phyloP scores from a whole-genome alignment of 2,888 invertebrate genomes.

The Drosophila paramelanica region DNA sequence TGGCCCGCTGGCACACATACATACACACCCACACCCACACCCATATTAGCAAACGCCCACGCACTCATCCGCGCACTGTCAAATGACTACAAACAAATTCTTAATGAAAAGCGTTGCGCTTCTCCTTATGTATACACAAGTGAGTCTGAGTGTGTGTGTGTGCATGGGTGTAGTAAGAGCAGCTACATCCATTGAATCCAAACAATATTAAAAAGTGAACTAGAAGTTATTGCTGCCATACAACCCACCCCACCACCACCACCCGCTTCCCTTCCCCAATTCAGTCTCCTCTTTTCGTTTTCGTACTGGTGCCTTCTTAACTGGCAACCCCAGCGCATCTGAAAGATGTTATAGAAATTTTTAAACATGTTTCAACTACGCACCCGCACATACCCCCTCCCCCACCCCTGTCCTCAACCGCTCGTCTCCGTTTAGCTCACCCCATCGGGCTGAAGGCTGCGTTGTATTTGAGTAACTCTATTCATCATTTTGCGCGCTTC shows the following conservation, averaged over 20 bases:
- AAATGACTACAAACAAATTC: slow-evolving; percentile 66
- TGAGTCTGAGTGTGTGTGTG: background rate
- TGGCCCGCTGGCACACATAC: slow-evolving; percentile 11
- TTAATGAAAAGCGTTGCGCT: slow-evolving; percentile 69
- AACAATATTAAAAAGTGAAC: slow-evolving; percentile 77
- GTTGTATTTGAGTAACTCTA: slow-evolving; percentile 76
- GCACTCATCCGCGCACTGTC: slow-evolving; percentile 38
- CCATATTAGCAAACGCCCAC: slow-evolving; percentile 17
- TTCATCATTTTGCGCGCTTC: slow-evolving; percentile 76
- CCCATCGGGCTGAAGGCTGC: slow-evolving; percentile 18
- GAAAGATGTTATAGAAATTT: slow-evolving; percentile 76
- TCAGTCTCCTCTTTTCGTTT: background rate
- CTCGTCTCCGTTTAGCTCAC: background rate
- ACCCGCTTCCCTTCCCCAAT: background rate
- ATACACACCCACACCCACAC: too few species aligned
- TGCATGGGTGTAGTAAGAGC: slow-evolving; percentile 1
- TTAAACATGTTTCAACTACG: slow-evolving; percentile 79
- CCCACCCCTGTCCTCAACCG: background rate
- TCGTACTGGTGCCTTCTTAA: slow-evolving; percentile 22
- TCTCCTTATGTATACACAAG: background rate
- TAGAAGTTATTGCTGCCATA: slow-evolving; percentile 72
- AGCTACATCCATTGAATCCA: slow-evolving; percentile 52
- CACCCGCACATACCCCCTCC: slow-evolving; percentile 37
- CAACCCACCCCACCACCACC: background rate
- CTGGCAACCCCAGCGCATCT: background rate